Conservation (phyloP, 2,888 invertebrate species). For the Eristalinus sepulchralis region DNA sequence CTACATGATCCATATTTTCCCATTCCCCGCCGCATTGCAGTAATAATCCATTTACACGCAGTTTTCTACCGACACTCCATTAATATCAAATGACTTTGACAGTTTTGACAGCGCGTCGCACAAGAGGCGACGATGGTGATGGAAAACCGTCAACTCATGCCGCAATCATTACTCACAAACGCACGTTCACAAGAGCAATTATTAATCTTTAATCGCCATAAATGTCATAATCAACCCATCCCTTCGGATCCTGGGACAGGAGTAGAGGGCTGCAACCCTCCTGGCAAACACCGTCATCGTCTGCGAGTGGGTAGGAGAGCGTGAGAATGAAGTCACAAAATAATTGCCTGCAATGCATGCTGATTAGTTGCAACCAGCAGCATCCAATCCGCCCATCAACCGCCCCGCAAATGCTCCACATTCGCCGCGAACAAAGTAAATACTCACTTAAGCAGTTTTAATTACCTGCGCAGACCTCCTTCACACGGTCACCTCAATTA, state of each 20-base stretch:
- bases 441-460: slow-evolving; percentile 56
- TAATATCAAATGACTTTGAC: slow-evolving; percentile 70
- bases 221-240: slow-evolving; percentile 61
- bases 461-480: slow-evolving; percentile 58
- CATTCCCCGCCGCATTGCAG: slow-evolving; percentile 28
- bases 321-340: not conserved
- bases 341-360: not conserved
- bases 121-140: slow-evolving; percentile 52
- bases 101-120: slow-evolving; percentile 56
- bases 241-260: slow-evolving; percentile 6
- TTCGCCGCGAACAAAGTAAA: slow-evolving; percentile 23
- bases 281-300: slow-evolving; percentile 15
- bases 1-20: slow-evolving; percentile 22
- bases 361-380: not conserved
- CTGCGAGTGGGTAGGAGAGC: not conserved
- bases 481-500: slow-evolving; percentile 66
- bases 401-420: slow-evolving; percentile 24
- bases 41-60: slow-evolving; percentile 67
- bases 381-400: not conserved
- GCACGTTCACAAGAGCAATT: slow-evolving; percentile 53
- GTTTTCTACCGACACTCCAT: slow-evolving; percentile 65
- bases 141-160: slow-evolving; percentile 60
- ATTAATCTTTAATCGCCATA: slow-evolving; percentile 69
- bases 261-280: slow-evolving; percentile 16
- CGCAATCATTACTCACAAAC: slow-evolving; percentile 54